Percentiles rank a stretch among this genome's conserved stretches.
Evolutionary conservation across 1,140 invertebrate genomes (phyloP).

Genomic region (Reticulitermes speratus): DNA sequence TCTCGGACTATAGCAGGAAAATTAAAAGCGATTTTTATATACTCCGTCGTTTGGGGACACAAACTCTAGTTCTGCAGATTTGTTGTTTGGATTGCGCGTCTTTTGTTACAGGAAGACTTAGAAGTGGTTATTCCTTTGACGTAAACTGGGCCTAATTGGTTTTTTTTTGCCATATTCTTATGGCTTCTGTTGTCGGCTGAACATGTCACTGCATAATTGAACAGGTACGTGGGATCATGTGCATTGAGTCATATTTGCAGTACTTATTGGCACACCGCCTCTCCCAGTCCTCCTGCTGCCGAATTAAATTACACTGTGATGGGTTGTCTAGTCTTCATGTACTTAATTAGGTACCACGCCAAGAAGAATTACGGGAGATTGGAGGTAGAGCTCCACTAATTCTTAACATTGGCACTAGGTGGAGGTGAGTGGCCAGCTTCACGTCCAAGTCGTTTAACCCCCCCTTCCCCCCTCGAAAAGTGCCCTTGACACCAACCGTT

Average conservation of each 20-base stretch:
- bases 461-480: too few species aligned
- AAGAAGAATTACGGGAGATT: too few species aligned
- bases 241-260: neutral
- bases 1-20: neutral
- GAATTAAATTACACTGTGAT: too few species aligned
- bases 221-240: neutral
- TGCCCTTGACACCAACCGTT: too few species aligned
- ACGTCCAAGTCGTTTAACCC: too few species aligned
- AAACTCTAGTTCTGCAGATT: neutral
- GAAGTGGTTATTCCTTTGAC: neutral
- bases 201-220: neutral
- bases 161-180: neutral
- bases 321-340: too few species aligned
- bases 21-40: neutral
- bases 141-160: neutral
- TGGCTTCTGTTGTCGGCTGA: slow-evolving; percentile 1
- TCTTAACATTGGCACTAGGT: too few species aligned
- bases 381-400: too few species aligned
- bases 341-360: too few species aligned
- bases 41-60: neutral
- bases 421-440: too few species aligned
- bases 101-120: slow-evolving; percentile 11
- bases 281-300: too few species aligned
- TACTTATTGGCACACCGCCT: neutral
- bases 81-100: neutral